phyloP scores from a whole-genome alignment of 2,797 vertebrate species.

The Oceanodroma leucorhoa region DNA sequence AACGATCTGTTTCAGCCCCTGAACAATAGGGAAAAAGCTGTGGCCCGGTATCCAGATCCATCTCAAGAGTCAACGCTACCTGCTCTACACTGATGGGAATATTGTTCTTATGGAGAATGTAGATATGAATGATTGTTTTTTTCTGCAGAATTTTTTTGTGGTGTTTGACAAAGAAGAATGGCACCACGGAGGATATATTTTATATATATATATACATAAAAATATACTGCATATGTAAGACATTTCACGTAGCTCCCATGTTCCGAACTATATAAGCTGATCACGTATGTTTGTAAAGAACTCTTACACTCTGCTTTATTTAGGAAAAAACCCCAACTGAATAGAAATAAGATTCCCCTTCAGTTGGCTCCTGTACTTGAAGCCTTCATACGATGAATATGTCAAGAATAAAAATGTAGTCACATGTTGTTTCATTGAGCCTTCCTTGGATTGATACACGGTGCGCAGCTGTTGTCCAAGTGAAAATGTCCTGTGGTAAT shows the following conservation, averaged over 20 bases:
- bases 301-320: background rate
- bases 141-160: background rate
- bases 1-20: background rate
- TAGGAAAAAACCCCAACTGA: background rate
- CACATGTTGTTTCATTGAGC: background rate
- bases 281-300: background rate
- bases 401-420: background rate
- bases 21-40: background rate
- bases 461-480: background rate
- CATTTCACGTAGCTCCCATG: background rate
- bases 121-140: background rate
- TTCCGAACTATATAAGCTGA: background rate
- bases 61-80: background rate
- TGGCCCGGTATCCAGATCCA: accelerated
- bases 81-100: background rate
- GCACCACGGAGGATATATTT: background rate
- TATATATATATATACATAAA: background rate
- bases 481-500: background rate
- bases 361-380: background rate
- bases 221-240: background rate
- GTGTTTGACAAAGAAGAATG: background rate
- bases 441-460: background rate
- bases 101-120: background rate
- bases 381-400: background rate
- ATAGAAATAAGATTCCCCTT: background rate